Conservation (phyloP, 1,140 invertebrate species). For the Heliothis subflexa region DNA sequence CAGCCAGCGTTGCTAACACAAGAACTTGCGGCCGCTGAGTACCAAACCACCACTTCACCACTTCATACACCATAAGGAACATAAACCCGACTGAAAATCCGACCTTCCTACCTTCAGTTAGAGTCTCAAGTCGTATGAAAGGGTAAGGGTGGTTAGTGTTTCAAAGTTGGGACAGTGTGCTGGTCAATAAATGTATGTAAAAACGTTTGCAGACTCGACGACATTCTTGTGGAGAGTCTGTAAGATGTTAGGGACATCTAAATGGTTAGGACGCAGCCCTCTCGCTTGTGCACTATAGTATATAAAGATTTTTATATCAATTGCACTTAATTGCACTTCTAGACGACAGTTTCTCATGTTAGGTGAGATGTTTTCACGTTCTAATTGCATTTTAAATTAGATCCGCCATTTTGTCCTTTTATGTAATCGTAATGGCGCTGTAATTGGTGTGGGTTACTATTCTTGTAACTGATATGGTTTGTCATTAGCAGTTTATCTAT, state of each 20-base stretch:
- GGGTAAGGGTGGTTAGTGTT: conserved; percentile 2
- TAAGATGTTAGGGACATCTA: conserved; percentile 70
- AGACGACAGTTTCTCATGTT: background rate
- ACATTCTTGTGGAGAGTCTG: conserved; percentile 71
- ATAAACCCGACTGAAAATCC: conserved; percentile 6
- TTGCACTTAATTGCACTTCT: conserved; percentile 8
- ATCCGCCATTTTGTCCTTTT: conserved; percentile 23
- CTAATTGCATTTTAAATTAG: conserved; percentile 26
- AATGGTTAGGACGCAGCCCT: conserved; percentile 50
- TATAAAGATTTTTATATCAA: conserved; percentile 26
- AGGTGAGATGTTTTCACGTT: conserved; percentile 22
- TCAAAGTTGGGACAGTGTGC: conserved; percentile 10
- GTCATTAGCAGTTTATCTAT: conserved; percentile 5
- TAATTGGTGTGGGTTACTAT: background rate
- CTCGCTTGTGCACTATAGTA: conserved; percentile 12
- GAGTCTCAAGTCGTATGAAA: conserved; percentile 9
- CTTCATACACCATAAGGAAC: background rate
- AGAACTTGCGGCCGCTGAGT: conserved; percentile 41
- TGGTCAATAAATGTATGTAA: conserved; percentile 77
- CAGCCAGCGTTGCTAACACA: conserved; percentile 36
- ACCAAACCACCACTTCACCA: conserved; percentile 12
- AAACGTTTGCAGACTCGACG: conserved; percentile 73
- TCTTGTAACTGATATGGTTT: conserved; percentile 15
- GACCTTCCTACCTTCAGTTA: background rate
- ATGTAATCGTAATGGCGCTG: background rate